Base-by-base conservation (phyloP, 2,888 invertebrate species). In the Ophioninae sp. region DNA sequence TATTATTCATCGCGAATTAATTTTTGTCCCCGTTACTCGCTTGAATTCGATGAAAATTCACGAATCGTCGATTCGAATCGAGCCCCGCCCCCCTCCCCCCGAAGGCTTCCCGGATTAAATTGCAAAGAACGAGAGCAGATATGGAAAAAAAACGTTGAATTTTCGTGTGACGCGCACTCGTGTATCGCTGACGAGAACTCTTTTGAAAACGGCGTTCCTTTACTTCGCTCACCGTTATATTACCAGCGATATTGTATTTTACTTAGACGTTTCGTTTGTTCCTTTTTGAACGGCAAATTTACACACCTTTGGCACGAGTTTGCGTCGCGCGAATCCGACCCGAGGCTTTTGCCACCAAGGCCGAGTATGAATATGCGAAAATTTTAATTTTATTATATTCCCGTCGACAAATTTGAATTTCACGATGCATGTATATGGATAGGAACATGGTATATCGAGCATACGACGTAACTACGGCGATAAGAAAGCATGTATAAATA, bases 381-480 rank as follows among this genome's bases (percentile, higher is more conserved):
- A 59, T 76, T 67, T 39, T 7, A 50, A 77, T 77, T 65, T 82
- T 75, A 21, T 72, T 72, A 70, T 76, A 62, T 59, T 61, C 50
- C 37, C 23, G 23, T 62, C 62, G 21, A 59, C 37, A 50, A 37
- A 77, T 77, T 77, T 72, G 61, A 73, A 80, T 80, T 76, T 73
- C 39, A 37, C 59, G 83, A 73, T 68, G 76, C 67, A 77, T 77
- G 50, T 37, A 56, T 70, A 77, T 37, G 44, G 77, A 80, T 77
- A 69, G 69, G 41, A 64, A 70, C 56, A 10, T 50, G 64, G 64
- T 76, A 57, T 44, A 59, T 6, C 59, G 37, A 50, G 64, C 61
- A 50, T 70, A 70, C 20, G 57, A 21, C 20, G 44, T 41, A 23
- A 74, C 50, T 65, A 65, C 37, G 39, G 7, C 44, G n/a, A 74